Evolutionary conservation across 2,888 invertebrate species (phyloP), one percentile per base, ranked within the genome.

Genomic region (Yponomeuta cagnagella): DNA sequence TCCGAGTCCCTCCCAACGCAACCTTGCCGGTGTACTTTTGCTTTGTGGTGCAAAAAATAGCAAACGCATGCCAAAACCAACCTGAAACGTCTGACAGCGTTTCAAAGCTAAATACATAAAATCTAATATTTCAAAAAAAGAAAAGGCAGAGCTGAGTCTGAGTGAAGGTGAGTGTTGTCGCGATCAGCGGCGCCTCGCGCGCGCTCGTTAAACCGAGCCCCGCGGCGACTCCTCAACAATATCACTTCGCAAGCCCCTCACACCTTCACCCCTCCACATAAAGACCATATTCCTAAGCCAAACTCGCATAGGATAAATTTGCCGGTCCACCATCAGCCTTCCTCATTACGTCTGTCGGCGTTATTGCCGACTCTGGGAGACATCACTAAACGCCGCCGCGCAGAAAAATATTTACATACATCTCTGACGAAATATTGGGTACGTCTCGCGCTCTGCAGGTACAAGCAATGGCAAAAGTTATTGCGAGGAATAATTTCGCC

Each of bases 371-470:
- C 83, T 83, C 80, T 4, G 67, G 76, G 82, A 81, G 84, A 85
- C 84, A 82, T 85, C 82, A 84, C 83, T 85, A 84, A 84, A 81
- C 81, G 82, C 82, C 81, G 82, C 82, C 83, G 85, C 82, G 83
- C 79, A 81, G 84, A 86, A 86, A 87, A 88, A 88, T 88, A 89
- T 89, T 88, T 86, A 86, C 85, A 83, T 83, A 84, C 82, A 80
- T 84, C 81, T 82, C 80, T 79, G 48, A 66, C 67, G 69, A 71
- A 63, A 71, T 71, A 71, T 71, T 71, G 71, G 63, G 64, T 58
- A 10, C 37, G 30, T 12, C 52, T 58, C 52, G 52, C 52, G 52
- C 52, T 58, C 52, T 58, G 15, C 52, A 58, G 52, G 52, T 58
- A 58, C 1, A 58, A 58, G 52, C 52, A 15, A 58, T 58, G 52